Evolutionary conservation across 2,113 vertebrate genomes (phyloP).

Genomic region (Seriola dumerili): DNA sequence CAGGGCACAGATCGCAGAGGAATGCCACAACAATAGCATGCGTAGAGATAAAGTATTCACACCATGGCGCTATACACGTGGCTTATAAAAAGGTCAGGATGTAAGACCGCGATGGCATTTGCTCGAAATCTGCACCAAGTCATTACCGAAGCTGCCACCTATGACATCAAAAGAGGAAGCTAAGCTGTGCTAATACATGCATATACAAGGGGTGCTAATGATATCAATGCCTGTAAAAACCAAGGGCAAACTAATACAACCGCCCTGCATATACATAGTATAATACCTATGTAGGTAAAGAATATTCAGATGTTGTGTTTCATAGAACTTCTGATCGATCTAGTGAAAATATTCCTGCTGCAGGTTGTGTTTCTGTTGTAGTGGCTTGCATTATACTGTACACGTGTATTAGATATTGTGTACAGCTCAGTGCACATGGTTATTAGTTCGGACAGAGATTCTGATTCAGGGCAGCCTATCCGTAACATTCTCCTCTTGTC

Average conservation of each 20-base stretch:
- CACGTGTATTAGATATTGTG: constrained; percentile 2
- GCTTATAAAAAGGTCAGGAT: constrained; percentile 59
- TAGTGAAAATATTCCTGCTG: not conserved
- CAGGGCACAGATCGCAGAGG: constrained; percentile 15
- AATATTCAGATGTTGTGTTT: not conserved
- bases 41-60: constrained; percentile 14
- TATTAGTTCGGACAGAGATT: constrained; percentile 29
- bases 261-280: not conserved
- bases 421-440: not conserved
- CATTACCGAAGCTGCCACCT: constrained; percentile 27
- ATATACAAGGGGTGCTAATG: not conserved
- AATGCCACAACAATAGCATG: constrained; percentile 31
- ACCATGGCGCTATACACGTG: not conserved
- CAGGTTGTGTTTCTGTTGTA: not conserved
- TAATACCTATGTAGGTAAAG: not conserved
- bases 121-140: constrained; percentile 25
- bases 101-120: constrained; percentile 47
- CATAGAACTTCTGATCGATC: not conserved
- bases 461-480: constrained; percentile 26
- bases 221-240: not conserved
- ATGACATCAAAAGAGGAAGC: not conserved
- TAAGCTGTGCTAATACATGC: constrained; percentile 12
- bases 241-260: not conserved
- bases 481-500: constrained; percentile 26
- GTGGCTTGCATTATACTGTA: not conserved